A percentile compares a stretch with the other conserved stretches of the same genome.
Conservation (phyloP, 2,113 vertebrate genomes). For the Candoia aspera region DNA sequence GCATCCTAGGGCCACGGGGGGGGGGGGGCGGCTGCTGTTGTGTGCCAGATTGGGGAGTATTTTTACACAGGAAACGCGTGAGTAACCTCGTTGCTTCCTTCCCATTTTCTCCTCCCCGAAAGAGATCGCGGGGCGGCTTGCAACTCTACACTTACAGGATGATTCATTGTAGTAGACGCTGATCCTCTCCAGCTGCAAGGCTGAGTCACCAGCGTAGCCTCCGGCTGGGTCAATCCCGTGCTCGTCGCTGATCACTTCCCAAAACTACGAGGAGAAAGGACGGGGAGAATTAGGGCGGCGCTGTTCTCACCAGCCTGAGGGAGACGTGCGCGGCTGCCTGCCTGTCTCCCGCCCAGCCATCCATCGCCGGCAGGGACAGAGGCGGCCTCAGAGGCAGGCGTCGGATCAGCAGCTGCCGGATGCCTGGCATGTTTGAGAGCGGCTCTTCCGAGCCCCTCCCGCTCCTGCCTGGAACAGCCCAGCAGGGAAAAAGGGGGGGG, state of each 20-base stretch:
- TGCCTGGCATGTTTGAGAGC: constrained; percentile 47
- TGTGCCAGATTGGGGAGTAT: background rate
- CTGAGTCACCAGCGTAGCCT: constrained; percentile 87
- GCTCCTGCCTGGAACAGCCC: background rate
- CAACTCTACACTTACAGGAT: constrained; percentile 80
- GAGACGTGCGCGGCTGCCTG: background rate
- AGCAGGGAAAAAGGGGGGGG: background rate
- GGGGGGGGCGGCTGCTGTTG: background rate
- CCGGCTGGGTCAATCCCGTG: constrained; percentile 90
- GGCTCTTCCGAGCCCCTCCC: constrained; percentile 31
- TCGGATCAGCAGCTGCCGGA: constrained; percentile 50
- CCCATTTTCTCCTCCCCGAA: background rate
- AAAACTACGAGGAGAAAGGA: constrained; percentile 75
- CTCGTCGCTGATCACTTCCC: constrained; percentile 96
- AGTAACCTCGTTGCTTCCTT: background rate
- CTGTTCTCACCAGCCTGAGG: background rate
- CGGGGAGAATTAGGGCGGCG: background rate
- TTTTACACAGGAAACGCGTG: background rate
- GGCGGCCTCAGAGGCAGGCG: constrained; percentile 13
- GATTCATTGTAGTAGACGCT: constrained; percentile 95
- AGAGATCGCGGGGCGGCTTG: background rate
- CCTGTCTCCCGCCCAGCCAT: background rate
- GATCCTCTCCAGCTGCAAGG: constrained; percentile 89
- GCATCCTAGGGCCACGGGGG: background rate
- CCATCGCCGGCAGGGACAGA: background rate